These are phyloP conservation scores for Drosophila lacteicornis DNA, from an alignment of 1,140 invertebrate genomes.

Conservation along the genomic window DNA sequence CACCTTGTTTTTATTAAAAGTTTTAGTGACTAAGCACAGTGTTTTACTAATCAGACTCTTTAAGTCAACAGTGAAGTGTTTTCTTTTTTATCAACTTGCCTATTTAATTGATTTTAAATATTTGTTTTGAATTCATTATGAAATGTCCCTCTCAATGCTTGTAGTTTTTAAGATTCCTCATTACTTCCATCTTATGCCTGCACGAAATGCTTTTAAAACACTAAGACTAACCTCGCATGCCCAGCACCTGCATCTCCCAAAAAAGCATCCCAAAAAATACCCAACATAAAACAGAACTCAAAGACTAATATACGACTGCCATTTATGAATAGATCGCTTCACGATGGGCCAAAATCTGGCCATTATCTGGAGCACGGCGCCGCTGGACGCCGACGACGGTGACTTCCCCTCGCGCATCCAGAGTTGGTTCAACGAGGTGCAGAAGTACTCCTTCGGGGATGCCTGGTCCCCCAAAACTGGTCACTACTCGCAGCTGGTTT, in stretches of 20 bases:
- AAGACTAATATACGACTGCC: neutral
- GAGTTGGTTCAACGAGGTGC: constrained; percentile 93
- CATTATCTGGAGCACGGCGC: constrained; percentile 91
- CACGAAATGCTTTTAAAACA: constrained; percentile 65
- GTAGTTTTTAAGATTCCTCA: constrained; percentile 31
- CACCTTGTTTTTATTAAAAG: constrained; percentile 2
- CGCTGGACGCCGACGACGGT: constrained; percentile 88
- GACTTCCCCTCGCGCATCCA: constrained; percentile 91
- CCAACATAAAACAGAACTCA: neutral
- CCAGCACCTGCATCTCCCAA: constrained; percentile 17
- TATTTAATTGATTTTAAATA: neutral
- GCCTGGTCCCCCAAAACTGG: constrained; percentile 89
- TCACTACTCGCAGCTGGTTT: constrained; percentile 94
- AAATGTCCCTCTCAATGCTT: neutral
- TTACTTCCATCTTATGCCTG: constrained; percentile 26
- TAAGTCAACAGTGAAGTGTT: neutral
- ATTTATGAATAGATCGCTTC: constrained; percentile 87
- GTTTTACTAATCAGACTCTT: neutral
- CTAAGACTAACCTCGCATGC: constrained; percentile 65
- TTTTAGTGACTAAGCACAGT: constrained; percentile 3
- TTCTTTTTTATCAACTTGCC: neutral
- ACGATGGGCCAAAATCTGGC: constrained; percentile 93
- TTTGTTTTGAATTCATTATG: too few species aligned
- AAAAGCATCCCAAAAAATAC: neutral
- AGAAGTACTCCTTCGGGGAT: constrained; percentile 88